Evolutionary conservation across 2,888 invertebrate genomes (phyloP), one percentile per base, ranked within the genome.

Genomic region (Hecatera dysodea): DNA sequence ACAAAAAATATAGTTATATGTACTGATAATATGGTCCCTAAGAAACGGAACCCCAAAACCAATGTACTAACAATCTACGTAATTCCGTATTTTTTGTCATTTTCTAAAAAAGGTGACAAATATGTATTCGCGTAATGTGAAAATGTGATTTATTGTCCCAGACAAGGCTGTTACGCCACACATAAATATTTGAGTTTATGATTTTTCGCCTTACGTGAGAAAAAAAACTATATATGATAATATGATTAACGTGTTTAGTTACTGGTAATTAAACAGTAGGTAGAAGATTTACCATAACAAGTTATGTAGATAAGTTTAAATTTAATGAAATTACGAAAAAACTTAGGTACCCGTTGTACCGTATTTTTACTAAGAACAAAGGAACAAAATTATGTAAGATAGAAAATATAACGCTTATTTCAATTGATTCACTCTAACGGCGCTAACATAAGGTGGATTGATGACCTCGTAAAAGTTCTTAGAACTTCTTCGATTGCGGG

Each of bases 131-230:
- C 6, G 24, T 62, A 29, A 44, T 19, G n/a, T 53, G 33, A 19
- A 36, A 33, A 22, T 12, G 11, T 74, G 9, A 71, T 52, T 62
- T 48, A 62, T 62, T 73, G 36, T 6, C 8, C 11, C 62, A 29
- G 15, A 27, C 36, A 75, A 27, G 11, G 55, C 17, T 22, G 12
- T 33, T 75, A 7, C 27, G 17, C 1, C 39, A 55, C 24, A 4
- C 27, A 15, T 33, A 42, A 72, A 75, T 75, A 72, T 66, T 39
- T 53, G 5, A 29, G 22, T 46, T 12, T 29, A 44, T 46, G 19
- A 46, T 46, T 66, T 66, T 12, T 29, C n/a, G 24, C 17, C 4
- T 6, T 39, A 22, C 7, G 24, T 24, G 12, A 46, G 29, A n/a
- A 36, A 55, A 75, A 29, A 46, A 39, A 22, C 22, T 55, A 29